phyloP scores from a whole-genome alignment of 2,888 invertebrate species.

The Serripes groenlandicus region DNA sequence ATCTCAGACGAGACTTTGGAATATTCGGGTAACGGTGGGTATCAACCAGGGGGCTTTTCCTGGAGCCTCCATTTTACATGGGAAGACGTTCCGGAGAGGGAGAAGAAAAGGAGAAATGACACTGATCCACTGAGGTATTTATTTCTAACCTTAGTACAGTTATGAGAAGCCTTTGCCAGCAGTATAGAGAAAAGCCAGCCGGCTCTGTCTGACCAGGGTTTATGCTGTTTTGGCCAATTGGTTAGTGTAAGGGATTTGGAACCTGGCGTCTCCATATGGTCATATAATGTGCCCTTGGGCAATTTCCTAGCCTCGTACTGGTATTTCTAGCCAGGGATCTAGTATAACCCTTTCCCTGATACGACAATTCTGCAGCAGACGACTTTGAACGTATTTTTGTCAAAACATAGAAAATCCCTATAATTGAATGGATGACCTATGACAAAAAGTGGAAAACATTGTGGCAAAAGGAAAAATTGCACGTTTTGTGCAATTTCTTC shows the following conservation, averaged over 20 bases:
- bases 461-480: conserved; percentile 8
- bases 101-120: conserved; percentile 67
- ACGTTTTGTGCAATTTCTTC: background rate
- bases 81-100: conserved; percentile 86
- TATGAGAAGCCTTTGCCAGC: too few relatives aligned
- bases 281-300: too few relatives aligned
- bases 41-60: conserved; percentile 85
- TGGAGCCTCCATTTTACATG: conserved; percentile 95
- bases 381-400: too few relatives aligned
- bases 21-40: conserved; percentile 77
- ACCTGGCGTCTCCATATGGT: too few relatives aligned
- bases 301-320: too few relatives aligned
- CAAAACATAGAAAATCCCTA: background rate
- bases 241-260: too few relatives aligned
- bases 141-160: background rate
- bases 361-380: too few relatives aligned
- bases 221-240: too few relatives aligned
- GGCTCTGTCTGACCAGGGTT: too few relatives aligned
- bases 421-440: background rate
- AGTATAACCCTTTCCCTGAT: too few relatives aligned
- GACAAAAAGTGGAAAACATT: background rate
- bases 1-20: conserved; percentile 92
- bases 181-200: too few relatives aligned
- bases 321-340: too few relatives aligned
- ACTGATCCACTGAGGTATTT: conserved; percentile 82